These are phyloP conservation scores for Scopus umbretta DNA, from an alignment of 2,113 vertebrate genomes.

Conservation along the genomic window DNA sequence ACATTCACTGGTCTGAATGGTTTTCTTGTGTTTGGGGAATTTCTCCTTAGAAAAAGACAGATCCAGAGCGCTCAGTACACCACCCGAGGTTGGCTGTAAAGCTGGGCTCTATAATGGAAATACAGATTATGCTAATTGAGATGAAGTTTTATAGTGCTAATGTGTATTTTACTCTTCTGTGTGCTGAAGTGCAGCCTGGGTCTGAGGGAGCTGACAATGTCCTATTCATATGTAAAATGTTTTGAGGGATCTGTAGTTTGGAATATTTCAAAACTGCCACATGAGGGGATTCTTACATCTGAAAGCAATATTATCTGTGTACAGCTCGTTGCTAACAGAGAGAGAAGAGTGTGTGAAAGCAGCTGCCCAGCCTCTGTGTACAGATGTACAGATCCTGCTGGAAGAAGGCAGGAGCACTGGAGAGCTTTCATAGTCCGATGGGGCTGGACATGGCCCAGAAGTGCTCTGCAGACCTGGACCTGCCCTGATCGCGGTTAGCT, in stretches of 20 bases:
- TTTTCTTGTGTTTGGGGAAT: slow-evolving; percentile 11
- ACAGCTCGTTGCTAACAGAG: background rate
- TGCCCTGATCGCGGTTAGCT: background rate
- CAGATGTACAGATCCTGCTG: background rate
- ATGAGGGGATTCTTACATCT: background rate
- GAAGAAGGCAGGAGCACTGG: background rate
- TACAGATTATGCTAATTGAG: slow-evolving; percentile 56
- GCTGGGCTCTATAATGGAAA: slow-evolving; percentile 41
- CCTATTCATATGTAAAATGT: slow-evolving; percentile 46
- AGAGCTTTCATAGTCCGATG: accelerated
- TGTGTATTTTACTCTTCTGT: slow-evolving; percentile 23
- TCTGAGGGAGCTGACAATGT: slow-evolving; percentile 16
- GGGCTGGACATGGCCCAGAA: background rate
- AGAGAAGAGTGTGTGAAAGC: background rate
- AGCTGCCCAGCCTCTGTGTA: background rate
- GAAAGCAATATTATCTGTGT: background rate
- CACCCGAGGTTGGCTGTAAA: background rate
- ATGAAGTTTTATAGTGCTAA: slow-evolving; percentile 50
- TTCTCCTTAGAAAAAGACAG: background rate
- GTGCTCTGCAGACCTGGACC: background rate
- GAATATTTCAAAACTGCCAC: background rate
- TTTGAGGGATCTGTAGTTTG: slow-evolving; percentile 20
- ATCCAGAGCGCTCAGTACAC: background rate
- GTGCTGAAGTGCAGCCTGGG: background rate
- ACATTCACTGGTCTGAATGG: background rate